Evolutionary conservation across 2,888 invertebrate genomes (phyloP).

Genomic region (Agrochola lychnidis): DNA sequence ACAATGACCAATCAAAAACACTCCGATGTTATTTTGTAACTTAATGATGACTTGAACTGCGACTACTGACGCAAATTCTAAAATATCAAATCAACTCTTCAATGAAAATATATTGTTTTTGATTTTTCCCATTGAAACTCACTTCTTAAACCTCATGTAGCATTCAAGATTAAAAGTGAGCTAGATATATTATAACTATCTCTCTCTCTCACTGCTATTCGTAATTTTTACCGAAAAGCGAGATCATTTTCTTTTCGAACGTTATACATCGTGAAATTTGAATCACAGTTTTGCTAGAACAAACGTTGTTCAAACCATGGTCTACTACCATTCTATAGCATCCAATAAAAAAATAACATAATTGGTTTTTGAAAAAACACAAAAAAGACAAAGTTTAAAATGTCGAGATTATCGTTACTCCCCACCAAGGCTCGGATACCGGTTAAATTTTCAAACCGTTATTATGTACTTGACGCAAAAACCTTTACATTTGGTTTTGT

Average conservation of each 20-base stretch:
- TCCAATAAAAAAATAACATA: no score
- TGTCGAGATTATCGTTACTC: no score
- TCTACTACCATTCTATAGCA: no score
- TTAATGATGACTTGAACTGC: conserved; percentile 7
- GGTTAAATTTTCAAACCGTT: no score
- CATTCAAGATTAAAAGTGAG: conserved; percentile 18
- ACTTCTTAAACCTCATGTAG: neutral
- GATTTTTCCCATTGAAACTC: neutral
- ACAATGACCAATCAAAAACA: conserved; percentile 17
- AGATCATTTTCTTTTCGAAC: neutral
- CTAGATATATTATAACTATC: conserved; percentile 1
- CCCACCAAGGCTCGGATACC: no score
- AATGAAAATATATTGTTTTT: conserved; percentile 2
- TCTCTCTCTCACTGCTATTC: neutral
- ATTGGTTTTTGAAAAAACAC: no score
- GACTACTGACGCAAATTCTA: neutral
- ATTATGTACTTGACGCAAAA: no score
- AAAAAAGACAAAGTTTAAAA: no score
- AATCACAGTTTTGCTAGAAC: no score
- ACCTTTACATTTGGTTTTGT: no score
- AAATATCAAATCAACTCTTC: conserved; percentile 7
- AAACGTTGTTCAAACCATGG: no score
- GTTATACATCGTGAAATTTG: neutral
- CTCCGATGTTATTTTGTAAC: conserved; percentile 27
- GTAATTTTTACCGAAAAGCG: conserved; percentile 3